A percentile compares a stretch with the other conserved stretches of the same genome.
Evolutionary conservation across 1,140 invertebrate genomes (phyloP).

Genomic region (Diuraphis noxia): DNA sequence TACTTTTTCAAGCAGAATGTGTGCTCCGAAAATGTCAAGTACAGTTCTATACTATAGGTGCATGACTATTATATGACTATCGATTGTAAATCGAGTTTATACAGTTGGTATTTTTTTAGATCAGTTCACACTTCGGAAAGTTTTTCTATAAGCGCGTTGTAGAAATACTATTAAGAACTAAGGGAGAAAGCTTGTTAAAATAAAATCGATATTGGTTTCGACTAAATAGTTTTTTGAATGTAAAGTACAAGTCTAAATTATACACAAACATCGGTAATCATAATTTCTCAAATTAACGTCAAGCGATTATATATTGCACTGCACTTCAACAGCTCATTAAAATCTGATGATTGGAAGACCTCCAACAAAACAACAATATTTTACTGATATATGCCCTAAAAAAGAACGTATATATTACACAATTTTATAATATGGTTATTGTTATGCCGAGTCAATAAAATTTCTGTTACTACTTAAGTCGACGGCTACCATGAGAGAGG

Average conservation of each 20-base stretch:
- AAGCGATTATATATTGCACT: background rate
- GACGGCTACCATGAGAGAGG: no score
- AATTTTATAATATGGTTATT: no score
- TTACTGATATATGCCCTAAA: no score
- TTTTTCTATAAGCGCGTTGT: background rate
- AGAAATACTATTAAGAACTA: background rate
- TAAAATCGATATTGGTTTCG: background rate
- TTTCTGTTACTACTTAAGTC: no score
- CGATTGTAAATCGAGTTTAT: background rate
- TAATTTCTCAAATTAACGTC: background rate
- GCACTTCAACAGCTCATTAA: background rate
- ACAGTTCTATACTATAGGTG: background rate
- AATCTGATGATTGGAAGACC: background rate
- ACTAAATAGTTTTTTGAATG: background rate
- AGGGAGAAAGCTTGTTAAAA: background rate
- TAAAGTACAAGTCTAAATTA: background rate
- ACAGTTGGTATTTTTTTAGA: background rate
- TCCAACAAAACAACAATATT: background rate
- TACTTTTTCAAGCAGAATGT: background rate
- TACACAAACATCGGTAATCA: background rate
- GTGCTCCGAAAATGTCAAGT: background rate
- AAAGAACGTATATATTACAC: no score
- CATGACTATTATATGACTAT: background rate
- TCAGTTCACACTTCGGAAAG: background rate
- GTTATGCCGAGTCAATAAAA: no score